These are phyloP conservation scores for Tiliacea aurago DNA, from an alignment of 2,888 invertebrate species.

Conservation along the genomic window DNA sequence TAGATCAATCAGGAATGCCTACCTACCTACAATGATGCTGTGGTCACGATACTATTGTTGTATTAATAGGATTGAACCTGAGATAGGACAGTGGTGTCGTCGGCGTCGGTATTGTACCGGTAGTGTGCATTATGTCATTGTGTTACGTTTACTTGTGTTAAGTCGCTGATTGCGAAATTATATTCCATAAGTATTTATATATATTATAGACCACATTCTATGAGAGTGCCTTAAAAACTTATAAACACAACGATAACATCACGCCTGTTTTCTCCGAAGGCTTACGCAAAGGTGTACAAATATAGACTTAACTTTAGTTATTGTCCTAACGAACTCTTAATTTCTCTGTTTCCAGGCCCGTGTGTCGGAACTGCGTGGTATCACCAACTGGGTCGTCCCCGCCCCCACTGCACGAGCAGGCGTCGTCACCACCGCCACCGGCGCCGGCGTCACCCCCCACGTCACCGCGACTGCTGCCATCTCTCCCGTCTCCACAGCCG, in stretches of 20 bases:
- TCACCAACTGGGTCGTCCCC: conserved; percentile 88
- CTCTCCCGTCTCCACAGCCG: conserved; percentile 85
- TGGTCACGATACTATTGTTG: conserved; percentile 36
- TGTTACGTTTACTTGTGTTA: not conserved
- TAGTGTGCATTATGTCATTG: not conserved
- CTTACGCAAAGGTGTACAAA: no score
- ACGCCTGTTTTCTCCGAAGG: no score
- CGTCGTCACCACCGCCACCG: conserved; percentile 83
- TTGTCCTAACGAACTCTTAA: not conserved
- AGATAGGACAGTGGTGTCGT: conserved; percentile 5
- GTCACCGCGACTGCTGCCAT: conserved; percentile 77
- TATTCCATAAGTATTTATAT: no score
- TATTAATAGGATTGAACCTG: conserved; percentile 46
- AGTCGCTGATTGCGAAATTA: no score
- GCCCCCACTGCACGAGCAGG: conserved; percentile 82
- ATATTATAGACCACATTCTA: no score
- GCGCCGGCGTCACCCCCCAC: conserved; percentile 82
- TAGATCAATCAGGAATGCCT: conserved; percentile 51
- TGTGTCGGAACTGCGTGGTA: conserved; percentile 95
- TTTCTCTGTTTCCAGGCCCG: conserved; percentile 91
- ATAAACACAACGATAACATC: no score
- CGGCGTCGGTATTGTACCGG: not conserved
- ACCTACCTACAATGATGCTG: conserved; percentile 15
- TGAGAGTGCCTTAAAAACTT: no score
- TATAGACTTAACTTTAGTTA: not conserved